These are phyloP conservation scores for Xerus rutilus DNA, from an alignment of 2,797 vertebrate species.

Conservation along the genomic window DNA sequence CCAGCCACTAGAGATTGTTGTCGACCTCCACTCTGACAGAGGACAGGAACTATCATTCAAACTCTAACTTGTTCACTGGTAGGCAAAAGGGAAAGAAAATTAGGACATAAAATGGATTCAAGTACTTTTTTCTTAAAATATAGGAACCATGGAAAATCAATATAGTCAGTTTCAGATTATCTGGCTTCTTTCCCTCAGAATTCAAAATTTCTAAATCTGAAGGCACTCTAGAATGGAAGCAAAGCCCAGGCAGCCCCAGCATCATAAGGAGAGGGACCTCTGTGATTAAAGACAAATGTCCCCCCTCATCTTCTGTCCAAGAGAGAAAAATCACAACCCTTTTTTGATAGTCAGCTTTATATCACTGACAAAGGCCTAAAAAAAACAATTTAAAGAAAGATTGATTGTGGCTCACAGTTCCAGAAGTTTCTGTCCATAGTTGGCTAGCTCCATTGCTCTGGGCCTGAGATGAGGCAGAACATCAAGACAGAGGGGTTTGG, in stretches of 20 bases:
- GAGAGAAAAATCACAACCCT: background rate
- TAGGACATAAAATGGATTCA: background rate
- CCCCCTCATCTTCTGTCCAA: background rate
- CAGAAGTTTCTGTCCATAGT: no score
- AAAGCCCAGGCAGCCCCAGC: background rate
- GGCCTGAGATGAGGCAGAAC: no score
- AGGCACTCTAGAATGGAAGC: background rate
- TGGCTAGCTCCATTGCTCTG: no score
- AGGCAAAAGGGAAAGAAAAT: background rate
- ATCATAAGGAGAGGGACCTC: background rate
- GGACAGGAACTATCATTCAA: background rate
- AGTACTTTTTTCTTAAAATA: background rate
- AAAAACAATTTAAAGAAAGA: no score
- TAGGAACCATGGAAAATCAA: background rate
- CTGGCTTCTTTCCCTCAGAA: background rate
- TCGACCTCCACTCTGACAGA: background rate
- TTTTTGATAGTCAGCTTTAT: background rate
- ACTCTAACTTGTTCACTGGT: background rate
- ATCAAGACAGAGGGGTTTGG: no score
- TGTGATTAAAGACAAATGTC: conserved; percentile 1
- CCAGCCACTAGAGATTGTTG: background rate
- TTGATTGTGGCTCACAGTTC: no score
- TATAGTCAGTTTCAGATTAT: background rate
- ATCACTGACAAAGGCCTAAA: no score
- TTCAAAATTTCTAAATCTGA: background rate